Percentiles rank a stretch among this genome's conserved stretches.
Evolutionary conservation across 2,888 invertebrate species (phyloP).

Genomic region (Aromia moschata): DNA sequence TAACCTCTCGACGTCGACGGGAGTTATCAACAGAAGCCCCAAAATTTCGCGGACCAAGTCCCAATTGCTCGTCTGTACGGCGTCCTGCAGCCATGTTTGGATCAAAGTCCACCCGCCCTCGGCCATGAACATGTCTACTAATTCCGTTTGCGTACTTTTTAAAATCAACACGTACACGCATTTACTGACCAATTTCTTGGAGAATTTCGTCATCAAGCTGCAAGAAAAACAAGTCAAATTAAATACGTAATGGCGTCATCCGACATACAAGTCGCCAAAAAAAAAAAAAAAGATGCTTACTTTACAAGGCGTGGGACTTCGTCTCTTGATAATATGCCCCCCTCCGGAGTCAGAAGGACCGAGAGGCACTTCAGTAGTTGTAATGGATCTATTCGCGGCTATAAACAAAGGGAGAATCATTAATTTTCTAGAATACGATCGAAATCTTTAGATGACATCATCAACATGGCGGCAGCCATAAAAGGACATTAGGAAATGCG

Average conservation of each 20-base stretch:
- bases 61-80: constrained; percentile 84
- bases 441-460: constrained; percentile 35
- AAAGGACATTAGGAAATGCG: no score
- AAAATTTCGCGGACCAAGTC: constrained; percentile 87
- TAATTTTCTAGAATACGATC: constrained; percentile 11
- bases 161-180: constrained; percentile 95
- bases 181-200: constrained; percentile 93
- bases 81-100: constrained; percentile 90
- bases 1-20: constrained; percentile 89
- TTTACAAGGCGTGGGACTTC: constrained; percentile 89
- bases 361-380: constrained; percentile 89
- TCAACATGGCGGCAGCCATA: constrained; percentile 37
- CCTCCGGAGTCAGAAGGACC: constrained; percentile 82
- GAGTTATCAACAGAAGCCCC: constrained; percentile 84
- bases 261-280: no score
- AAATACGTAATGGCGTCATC: no score
- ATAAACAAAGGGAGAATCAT: constrained; percentile 56
- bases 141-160: constrained; percentile 83
- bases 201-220: constrained; percentile 95
- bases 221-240: neutral
- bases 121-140: constrained; percentile 88
- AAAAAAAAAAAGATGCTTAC: constrained; percentile 69
- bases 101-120: constrained; percentile 93
- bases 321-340: constrained; percentile 87
- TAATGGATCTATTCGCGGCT: constrained; percentile 93